These are phyloP conservation scores for Sesamia nonagrioides DNA, from an alignment of 1,140 invertebrate genomes.

Conservation along the genomic window DNA sequence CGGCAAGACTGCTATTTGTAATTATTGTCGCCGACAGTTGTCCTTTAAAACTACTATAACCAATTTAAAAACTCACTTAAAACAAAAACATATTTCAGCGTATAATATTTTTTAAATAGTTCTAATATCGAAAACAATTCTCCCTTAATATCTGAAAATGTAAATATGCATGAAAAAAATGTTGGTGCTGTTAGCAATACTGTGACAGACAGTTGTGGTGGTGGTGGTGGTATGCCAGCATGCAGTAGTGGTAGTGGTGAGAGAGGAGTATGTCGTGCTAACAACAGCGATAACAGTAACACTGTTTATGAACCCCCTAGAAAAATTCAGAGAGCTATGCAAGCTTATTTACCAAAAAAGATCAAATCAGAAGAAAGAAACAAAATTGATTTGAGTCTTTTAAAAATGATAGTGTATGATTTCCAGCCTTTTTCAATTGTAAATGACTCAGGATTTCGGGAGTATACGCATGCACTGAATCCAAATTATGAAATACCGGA, in stretches of 20 bases:
- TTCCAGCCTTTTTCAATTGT: constrained; percentile 5
- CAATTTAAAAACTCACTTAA: background rate
- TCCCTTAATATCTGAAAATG: background rate
- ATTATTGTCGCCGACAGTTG: background rate
- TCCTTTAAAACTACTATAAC: background rate
- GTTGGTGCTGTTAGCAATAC: background rate
- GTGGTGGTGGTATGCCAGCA: background rate
- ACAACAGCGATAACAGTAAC: background rate
- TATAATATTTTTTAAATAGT: background rate
- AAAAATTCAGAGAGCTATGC: background rate
- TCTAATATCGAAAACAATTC: background rate
- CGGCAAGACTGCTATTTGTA: no score
- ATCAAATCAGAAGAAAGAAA: background rate
- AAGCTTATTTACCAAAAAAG: background rate
- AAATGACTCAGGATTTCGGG: background rate
- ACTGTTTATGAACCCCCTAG: background rate
- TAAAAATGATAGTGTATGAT: constrained; percentile 5
- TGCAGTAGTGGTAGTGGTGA: background rate
- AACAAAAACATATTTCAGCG: constrained; percentile 3
- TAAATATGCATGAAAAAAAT: background rate
- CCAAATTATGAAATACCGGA: constrained; percentile 8
- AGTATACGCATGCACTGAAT: constrained; percentile 2
- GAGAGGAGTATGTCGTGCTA: background rate
- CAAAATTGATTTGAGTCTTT: background rate
- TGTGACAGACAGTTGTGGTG: no score